A percentile compares a stretch with the other conserved stretches of the same genome.
These are phyloP conservation scores for Orbicella faveolata DNA, from an alignment of 64 coral and sea anemone species.

Conservation along the genomic window DNA sequence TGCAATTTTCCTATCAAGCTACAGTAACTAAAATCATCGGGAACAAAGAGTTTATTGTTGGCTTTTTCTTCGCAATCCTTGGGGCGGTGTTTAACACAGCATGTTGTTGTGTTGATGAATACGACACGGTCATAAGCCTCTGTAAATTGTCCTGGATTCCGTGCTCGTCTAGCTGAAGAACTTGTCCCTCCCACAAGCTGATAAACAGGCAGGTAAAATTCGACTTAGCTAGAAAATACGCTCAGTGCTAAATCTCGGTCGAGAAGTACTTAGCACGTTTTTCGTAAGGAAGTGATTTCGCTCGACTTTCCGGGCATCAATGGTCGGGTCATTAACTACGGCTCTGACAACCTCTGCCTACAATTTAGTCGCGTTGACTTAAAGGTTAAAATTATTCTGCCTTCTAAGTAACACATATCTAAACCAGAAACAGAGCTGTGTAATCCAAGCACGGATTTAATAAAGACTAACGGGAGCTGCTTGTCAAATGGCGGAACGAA, in stretches of 20 bases:
- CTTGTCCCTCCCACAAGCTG: not conserved
- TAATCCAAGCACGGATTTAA: not conserved
- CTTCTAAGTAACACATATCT: not conserved
- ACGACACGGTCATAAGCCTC: not conserved
- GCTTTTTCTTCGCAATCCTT: not conserved
- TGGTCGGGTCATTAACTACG: not conserved
- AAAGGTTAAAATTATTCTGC: not conserved
- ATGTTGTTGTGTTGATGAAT: not conserved
- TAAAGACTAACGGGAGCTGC: not conserved
- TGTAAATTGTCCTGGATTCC: not conserved
- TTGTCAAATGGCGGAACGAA: not conserved
- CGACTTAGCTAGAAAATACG: constrained; percentile 16
- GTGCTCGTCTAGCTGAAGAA: not conserved
- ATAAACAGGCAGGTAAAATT: constrained; percentile 3
- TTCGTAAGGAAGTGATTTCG: constrained; percentile 15
- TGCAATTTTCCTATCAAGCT: not conserved
- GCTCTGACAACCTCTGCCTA: not conserved
- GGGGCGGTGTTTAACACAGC: constrained; percentile 12
- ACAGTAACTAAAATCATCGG: not conserved
- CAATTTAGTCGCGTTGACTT: not conserved
- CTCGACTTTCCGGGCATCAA: constrained; percentile 10
- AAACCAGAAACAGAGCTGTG: not conserved
- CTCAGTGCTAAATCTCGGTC: constrained; percentile 9
- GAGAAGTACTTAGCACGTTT: constrained; percentile 4
- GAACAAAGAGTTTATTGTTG: constrained; percentile 13